These are phyloP conservation scores for Gastracanthus pulcherrimus DNA, from an alignment of 2,888 invertebrate genomes.

Conservation along the genomic window DNA sequence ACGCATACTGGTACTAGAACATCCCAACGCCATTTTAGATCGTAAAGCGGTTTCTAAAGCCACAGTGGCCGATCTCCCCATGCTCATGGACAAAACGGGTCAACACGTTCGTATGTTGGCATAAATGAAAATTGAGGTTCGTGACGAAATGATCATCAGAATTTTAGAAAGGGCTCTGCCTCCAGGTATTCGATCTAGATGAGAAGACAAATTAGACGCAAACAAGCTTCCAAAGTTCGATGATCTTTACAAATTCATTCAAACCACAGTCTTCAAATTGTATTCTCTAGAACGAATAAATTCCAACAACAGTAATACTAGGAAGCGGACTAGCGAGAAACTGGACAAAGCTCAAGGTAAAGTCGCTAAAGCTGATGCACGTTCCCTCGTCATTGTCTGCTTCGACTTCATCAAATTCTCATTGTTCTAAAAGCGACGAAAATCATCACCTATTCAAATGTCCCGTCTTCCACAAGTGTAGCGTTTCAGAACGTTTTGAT, in stretches of 20 bases:
- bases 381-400: not conserved
- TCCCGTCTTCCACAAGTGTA: not conserved
- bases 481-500: not conserved
- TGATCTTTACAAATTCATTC: not conserved
- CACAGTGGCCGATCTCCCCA: constrained; percentile 44
- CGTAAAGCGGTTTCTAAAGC: too few relatives aligned
- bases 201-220: not conserved
- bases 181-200: not conserved
- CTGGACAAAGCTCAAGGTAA: not conserved
- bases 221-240: not conserved
- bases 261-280: too few relatives aligned
- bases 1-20: constrained; percentile 44
- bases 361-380: not conserved
- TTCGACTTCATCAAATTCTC: not conserved
- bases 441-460: not conserved
- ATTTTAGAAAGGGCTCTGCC: constrained; percentile 33
- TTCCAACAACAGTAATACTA: not conserved
- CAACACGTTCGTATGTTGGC: constrained; percentile 53
- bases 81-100: constrained; percentile 51
- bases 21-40: constrained; percentile 57
- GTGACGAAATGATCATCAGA: constrained; percentile 43
- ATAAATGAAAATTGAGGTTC: constrained; percentile 34
- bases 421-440: not conserved
- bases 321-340: not conserved
- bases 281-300: too few relatives aligned